A percentile compares a stretch with the other conserved stretches of the same genome.
Evolutionary conservation across 2,888 invertebrate species (phyloP).

Genomic region (Nysson spinosus): DNA sequence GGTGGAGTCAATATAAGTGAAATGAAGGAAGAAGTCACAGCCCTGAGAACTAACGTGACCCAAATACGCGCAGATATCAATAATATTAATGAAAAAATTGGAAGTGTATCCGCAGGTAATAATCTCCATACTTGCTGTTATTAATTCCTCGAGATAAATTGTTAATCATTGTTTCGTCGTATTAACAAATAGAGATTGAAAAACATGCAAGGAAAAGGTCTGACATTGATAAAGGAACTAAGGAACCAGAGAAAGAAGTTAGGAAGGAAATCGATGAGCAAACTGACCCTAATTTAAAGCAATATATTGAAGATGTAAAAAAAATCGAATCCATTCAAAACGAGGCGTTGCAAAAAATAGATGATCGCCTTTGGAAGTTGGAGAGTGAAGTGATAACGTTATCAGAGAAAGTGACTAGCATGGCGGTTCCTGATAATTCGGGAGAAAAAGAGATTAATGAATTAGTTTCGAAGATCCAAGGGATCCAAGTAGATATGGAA

Average conservation of each 20-base stretch:
- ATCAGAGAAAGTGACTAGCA: conserved; percentile 55
- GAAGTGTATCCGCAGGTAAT: conserved; percentile 13
- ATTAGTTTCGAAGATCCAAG: conserved; percentile 73
- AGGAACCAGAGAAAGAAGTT: background rate
- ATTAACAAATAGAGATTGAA: no score
- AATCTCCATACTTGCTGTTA: background rate
- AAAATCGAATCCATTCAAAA: conserved; percentile 7
- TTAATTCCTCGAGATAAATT: no score
- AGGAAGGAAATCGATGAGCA: background rate
- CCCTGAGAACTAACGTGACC: conserved; percentile 49
- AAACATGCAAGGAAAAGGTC: no score
- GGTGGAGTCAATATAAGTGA: conserved; percentile 48
- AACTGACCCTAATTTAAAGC: no score
- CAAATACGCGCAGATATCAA: conserved; percentile 43
- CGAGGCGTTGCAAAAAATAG: conserved; percentile 28
- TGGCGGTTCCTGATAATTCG: conserved; percentile 9
- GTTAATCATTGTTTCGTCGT: no score
- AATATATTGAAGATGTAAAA: conserved; percentile 12
- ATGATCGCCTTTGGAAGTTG: conserved; percentile 46
- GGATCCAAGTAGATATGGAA: conserved; percentile 77
- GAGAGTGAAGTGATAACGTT: conserved; percentile 55
- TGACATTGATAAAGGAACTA: background rate
- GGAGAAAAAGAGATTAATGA: conserved; percentile 63
- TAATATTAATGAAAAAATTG: conserved; percentile 36
- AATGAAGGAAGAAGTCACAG: conserved; percentile 42